Percentiles rank a stretch among this genome's conserved stretches.
Evolutionary conservation across 2,113 vertebrate species (phyloP).

Genomic region (Lates calcarifer): DNA sequence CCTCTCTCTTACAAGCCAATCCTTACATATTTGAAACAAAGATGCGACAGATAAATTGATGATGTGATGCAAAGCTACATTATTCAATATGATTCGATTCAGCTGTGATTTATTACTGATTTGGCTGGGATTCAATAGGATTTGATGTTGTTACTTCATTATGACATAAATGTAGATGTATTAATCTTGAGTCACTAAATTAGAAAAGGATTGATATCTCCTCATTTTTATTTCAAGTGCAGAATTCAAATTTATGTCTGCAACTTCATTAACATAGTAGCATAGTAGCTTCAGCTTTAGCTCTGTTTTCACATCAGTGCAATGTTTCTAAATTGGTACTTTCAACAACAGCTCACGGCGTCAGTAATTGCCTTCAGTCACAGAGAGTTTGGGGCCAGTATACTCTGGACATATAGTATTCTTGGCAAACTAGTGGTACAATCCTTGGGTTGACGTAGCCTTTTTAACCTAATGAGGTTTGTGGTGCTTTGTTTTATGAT

Average conservation of each 20-base stretch:
- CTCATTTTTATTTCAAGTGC: not conserved
- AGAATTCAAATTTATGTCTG: not conserved
- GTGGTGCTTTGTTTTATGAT: not conserved
- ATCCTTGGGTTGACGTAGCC: not conserved
- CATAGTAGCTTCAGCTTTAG: not conserved
- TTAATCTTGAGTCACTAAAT: slow-evolving; percentile 15
- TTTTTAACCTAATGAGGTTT: not conserved
- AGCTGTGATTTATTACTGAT: slow-evolving; percentile 6
- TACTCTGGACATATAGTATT: not conserved
- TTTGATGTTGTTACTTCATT: slow-evolving; percentile 2
- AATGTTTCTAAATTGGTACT: not conserved
- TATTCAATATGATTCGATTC: not conserved
- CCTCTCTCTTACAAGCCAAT: not conserved
- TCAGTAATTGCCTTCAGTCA: not conserved
- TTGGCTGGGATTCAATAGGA: not conserved
- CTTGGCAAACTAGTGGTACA: not conserved
- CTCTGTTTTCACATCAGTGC: not conserved
- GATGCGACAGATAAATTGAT: not conserved
- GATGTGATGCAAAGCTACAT: not conserved
- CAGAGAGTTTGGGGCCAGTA: not conserved
- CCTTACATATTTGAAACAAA: not conserved
- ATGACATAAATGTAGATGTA: not conserved
- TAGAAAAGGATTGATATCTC: slow-evolving; percentile 1
- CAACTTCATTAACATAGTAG: not conserved
- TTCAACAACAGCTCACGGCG: not conserved